Conservation (phyloP, 2,113 vertebrate species). For the Malurus elegans region DNA sequence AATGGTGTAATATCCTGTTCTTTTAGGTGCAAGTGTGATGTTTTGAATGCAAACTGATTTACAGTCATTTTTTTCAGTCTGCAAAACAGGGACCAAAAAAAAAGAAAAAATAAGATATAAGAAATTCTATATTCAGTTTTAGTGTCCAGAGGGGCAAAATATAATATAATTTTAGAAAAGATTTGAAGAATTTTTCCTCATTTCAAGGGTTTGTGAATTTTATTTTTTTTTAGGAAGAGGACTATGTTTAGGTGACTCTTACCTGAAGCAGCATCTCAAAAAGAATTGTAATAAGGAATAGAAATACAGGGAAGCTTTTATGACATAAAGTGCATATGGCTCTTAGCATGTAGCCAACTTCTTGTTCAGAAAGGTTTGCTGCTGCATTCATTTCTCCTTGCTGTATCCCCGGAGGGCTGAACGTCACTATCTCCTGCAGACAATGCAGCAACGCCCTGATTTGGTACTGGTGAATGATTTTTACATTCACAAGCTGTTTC, state of each 20-base stretch:
- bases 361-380: slow-evolving; percentile 2
- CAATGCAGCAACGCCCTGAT: slow-evolving; percentile 39
- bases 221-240: not conserved
- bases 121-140: not conserved
- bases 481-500: slow-evolving; percentile 4
- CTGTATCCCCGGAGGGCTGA: not conserved
- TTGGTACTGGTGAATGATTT: not conserved
- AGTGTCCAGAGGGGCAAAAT: not conserved
- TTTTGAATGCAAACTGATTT: slow-evolving; percentile 4
- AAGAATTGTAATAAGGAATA: not conserved
- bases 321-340: not conserved
- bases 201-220: not conserved
- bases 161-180: not conserved
- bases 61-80: not conserved
- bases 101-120: not conserved
- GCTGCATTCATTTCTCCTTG: not conserved
- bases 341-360: not conserved
- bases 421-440: not conserved
- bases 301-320: not conserved
- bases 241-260: not conserved
- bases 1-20: not conserved
- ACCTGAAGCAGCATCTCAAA: not conserved
- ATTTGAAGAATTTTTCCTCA: not conserved
- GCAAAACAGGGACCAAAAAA: not conserved
- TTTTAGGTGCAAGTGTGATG: not conserved